Base-by-base conservation (phyloP, 2,888 invertebrate genomes). In the Phortica magna region DNA sequence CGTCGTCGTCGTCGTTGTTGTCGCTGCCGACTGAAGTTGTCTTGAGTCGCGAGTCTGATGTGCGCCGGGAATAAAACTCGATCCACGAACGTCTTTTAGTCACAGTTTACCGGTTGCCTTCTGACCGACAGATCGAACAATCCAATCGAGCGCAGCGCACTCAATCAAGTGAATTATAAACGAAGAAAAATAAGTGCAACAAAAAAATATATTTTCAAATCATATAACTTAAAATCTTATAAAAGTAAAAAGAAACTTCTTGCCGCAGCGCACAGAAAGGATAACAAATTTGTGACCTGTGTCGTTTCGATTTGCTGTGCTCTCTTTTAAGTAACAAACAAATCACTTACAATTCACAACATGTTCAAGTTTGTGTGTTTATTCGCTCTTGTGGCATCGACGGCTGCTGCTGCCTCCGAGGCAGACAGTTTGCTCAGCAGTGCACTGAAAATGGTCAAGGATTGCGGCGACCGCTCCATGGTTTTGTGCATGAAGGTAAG, bases 401-500 rank as follows among this genome's bases (percentile, higher is more conserved):
- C 93, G 72, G 92, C 93, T 41, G 92, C 92, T 83, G 82, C 86
- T 43, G 82, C 85, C 77, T 91, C 92, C 67, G 93, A 94, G 76
- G 93, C 94, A 80, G 94, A 93, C 64, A 90, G 85, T 81, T 89
- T 93, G 68, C 91, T 95, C 89, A 94, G 94, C 82, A 94, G 94
- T 61, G 95, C 95, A 10, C 92, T 95, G 77, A 94, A 93, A 89
- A 94, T 95, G 91, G 93, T 96, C 80, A 94, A 95, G 92, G 95
- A 95, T 88, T 96, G 96, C 91, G 94, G 94, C 73, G 93, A 94
- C 84, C 94, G 94, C 86, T 94, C 95, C 84, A 93, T 95, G 91
- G 92, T 94, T 80, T 90, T 95, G 85, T 96, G 96, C 93, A 93
- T 96, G 87, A 96, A 96, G 94, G 96, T 96, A 93, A 93, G 88